These are phyloP conservation scores for Margaritifera margaritifera DNA, from an alignment of 2,888 invertebrate genomes.

Conservation along the genomic window DNA sequence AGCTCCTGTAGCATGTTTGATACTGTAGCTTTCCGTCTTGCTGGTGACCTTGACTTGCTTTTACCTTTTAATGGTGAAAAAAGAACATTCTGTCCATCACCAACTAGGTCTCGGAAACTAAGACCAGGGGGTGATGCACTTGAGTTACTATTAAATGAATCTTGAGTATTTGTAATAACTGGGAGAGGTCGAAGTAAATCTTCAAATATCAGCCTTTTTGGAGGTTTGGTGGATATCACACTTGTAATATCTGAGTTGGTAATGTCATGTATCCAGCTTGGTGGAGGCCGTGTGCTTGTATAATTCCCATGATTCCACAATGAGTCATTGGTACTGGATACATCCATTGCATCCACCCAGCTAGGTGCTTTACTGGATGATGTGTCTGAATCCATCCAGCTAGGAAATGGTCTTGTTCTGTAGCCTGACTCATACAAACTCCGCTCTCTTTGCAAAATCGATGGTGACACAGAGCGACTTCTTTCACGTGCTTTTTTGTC, in stretches of 20 bases:
- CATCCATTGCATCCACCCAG: conserved; percentile 50
- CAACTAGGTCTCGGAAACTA: conserved; percentile 31
- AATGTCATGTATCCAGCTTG: conserved; percentile 58
- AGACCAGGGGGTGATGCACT: conserved; percentile 34
- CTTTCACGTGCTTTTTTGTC: conserved; percentile 35
- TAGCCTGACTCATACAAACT: conserved; percentile 40
- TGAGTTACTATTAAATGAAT: conserved; percentile 29
- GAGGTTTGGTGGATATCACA: conserved; percentile 29
- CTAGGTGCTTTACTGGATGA: conserved; percentile 41
- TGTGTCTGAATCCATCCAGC: conserved; percentile 37
- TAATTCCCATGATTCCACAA: conserved; percentile 46
- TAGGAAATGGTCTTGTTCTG: conserved; percentile 33
- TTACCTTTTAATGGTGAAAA: conserved; percentile 33
- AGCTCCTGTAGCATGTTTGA: neutral
- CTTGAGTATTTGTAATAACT: conserved; percentile 38
- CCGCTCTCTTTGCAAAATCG: conserved; percentile 42
- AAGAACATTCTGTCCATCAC: conserved; percentile 21
- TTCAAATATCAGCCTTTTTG: conserved; percentile 26
- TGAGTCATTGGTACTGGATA: conserved; percentile 42
- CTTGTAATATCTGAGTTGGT: conserved; percentile 51
- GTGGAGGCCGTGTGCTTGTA: conserved; percentile 45
- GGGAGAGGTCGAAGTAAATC: conserved; percentile 35
- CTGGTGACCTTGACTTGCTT: conserved; percentile 6
- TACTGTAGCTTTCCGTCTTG: neutral
- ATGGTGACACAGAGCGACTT: conserved; percentile 49